These are phyloP conservation scores for Vanessa tameamea DNA, from an alignment of 1,140 invertebrate genomes.

Conservation along the genomic window DNA sequence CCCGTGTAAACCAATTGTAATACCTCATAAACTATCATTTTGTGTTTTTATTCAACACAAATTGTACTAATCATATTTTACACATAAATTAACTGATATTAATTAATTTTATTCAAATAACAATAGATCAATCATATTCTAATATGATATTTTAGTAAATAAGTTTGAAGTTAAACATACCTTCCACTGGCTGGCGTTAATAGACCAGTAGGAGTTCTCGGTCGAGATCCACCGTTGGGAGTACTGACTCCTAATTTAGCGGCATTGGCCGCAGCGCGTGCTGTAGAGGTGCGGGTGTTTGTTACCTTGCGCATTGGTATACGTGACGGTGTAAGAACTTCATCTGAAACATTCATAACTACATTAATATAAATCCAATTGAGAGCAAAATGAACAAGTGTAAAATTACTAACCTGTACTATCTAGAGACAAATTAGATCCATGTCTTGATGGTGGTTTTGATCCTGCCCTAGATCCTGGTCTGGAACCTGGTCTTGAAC, in stretches of 20 bases:
- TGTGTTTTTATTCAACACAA: too few species aligned
- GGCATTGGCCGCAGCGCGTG: constrained; percentile 80
- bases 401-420: constrained; percentile 86
- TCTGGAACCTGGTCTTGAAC: constrained; percentile 89
- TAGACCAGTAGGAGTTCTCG: constrained; percentile 87
- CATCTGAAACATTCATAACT: constrained; percentile 76
- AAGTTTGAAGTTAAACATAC: constrained; percentile 64
- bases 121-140: too few species aligned
- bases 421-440: constrained; percentile 94
- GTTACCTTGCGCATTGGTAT: constrained; percentile 86
- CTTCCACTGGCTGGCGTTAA: constrained; percentile 86
- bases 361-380: neutral
- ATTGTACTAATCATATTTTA: too few species aligned
- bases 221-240: constrained; percentile 82
- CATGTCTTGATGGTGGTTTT: constrained; percentile 95
- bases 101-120: too few species aligned
- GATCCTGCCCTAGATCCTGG: constrained; percentile 91
- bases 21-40: constrained; percentile 5
- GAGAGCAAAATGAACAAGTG: neutral
- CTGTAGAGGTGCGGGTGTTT: constrained; percentile 76
- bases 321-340: constrained; percentile 85
- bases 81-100: too few species aligned
- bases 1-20: constrained; percentile 51
- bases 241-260: constrained; percentile 76
- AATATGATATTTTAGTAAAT: too few species aligned